Percentiles rank a stretch among this genome's conserved stretches.
Evolutionary conservation across 2,888 invertebrate genomes (phyloP).

Genomic region (Pocota personata): DNA sequence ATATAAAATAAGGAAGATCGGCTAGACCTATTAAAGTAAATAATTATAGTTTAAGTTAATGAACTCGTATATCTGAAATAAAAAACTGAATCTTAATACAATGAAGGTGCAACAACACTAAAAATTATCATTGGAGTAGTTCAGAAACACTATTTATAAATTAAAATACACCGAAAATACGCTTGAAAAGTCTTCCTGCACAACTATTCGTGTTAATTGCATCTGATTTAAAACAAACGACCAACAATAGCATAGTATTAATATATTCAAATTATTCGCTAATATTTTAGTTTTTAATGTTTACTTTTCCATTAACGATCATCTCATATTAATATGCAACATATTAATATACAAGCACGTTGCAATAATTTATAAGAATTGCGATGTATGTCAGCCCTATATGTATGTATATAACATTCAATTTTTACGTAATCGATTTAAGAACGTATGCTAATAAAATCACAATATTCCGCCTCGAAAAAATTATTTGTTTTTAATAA

Average conservation of each 20-base stretch:
- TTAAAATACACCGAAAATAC: constrained; percentile 28
- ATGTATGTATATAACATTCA: constrained; percentile 53
- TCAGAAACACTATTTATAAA: constrained; percentile 57
- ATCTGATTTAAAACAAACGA: constrained; percentile 8
- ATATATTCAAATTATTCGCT: too few species aligned
- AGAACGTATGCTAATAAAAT: constrained; percentile 21
- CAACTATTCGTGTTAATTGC: constrained; percentile 45
- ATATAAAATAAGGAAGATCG: not conserved
- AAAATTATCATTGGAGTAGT: constrained; percentile 18
- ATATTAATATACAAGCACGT: too few species aligned
- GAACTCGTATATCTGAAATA: constrained; percentile 25
- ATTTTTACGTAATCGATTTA: constrained; percentile 64
- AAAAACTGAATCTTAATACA: constrained; percentile 28
- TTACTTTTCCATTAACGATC: too few species aligned
- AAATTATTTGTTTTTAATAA: constrained; percentile 45
- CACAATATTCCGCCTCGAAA: constrained; percentile 16
- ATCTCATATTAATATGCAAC: too few species aligned
- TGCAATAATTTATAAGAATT: not conserved
- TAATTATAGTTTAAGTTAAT: constrained; percentile 21
- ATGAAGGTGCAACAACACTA: constrained; percentile 18
- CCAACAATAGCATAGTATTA: constrained; percentile 12
- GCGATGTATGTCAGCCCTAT: constrained; percentile 10
- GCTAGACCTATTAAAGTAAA: not conserved
- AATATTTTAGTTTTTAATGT: too few species aligned
- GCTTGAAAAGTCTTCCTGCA: constrained; percentile 34